Conservation (phyloP, 2,888 invertebrate genomes). For the Caenorhabditis panamensis region DNA sequence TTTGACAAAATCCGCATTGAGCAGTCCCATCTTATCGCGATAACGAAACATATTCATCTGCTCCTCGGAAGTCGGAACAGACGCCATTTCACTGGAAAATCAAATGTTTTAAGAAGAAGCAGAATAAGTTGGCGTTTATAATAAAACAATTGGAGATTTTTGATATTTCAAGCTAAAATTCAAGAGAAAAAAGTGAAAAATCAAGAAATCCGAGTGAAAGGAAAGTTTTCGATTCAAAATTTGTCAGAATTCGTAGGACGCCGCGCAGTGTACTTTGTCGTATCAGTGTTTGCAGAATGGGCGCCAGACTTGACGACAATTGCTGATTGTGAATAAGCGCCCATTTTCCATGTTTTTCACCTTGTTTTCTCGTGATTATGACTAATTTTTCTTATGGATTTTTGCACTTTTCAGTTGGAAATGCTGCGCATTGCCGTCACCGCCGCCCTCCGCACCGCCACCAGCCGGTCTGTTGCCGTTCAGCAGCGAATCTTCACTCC, state of each 20-base stretch:
- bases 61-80: slow-evolving; percentile 56
- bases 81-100: not conserved
- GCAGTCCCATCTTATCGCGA: slow-evolving; percentile 57
- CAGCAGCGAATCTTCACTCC: slow-evolving; percentile 48
- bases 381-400: not conserved
- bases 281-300: slow-evolving; percentile 10
- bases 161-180: not conserved
- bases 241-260: not conserved
- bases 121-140: too few relatives aligned
- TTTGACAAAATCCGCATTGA: slow-evolving; percentile 54
- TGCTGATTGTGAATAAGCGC: slow-evolving; percentile 5
- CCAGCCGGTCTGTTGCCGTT: slow-evolving; percentile 6
- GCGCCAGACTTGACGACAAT: slow-evolving; percentile 14
- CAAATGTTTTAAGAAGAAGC: too few relatives aligned
- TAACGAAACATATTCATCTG: slow-evolving; percentile 58
- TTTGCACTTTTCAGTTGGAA: slow-evolving; percentile 9
- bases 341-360: not conserved
- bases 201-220: not conserved
- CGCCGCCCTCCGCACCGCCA: slow-evolving; percentile 36
- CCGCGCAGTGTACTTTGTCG: slow-evolving; percentile 20
- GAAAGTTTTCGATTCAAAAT: too few relatives aligned
- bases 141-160: not conserved
- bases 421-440: slow-evolving; percentile 53
- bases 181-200: not conserved
- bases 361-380: not conserved